Conservation (phyloP, 2,113 vertebrate genomes). For the Raja brachyura region DNA sequence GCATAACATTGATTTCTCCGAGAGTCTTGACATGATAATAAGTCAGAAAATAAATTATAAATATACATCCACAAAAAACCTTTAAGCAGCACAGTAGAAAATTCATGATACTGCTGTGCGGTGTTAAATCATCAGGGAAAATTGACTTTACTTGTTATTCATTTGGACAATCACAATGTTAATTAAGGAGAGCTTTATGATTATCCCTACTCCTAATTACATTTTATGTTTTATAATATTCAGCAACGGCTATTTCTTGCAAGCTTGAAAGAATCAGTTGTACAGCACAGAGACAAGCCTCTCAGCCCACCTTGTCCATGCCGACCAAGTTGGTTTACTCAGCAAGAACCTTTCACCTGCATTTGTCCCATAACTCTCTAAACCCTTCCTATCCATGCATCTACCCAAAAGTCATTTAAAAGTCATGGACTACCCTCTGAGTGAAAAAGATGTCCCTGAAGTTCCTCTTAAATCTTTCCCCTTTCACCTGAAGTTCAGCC, state of each 20-base stretch:
- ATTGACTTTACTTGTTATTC: neutral
- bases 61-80: neutral
- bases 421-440: too few species aligned
- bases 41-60: neutral
- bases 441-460: too few species aligned
- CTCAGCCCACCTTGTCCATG: too few species aligned
- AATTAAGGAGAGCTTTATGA: neutral
- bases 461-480: too few species aligned
- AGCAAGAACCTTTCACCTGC: too few species aligned
- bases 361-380: too few species aligned
- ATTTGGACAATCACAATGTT: neutral
- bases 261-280: neutral
- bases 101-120: neutral
- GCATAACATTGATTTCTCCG: neutral
- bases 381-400: too few species aligned
- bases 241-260: neutral
- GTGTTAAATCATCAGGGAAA: neutral
- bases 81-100: neutral
- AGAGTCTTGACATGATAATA: neutral
- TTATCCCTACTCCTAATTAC: neutral
- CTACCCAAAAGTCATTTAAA: too few species aligned
- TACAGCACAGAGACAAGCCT: too few species aligned
- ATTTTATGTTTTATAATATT: slow-evolving; percentile 2
- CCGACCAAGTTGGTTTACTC: too few species aligned
- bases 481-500: too few species aligned